phyloP scores from a whole-genome alignment of 2,113 vertebrate species.

The Coregonus clupeaformis region DNA sequence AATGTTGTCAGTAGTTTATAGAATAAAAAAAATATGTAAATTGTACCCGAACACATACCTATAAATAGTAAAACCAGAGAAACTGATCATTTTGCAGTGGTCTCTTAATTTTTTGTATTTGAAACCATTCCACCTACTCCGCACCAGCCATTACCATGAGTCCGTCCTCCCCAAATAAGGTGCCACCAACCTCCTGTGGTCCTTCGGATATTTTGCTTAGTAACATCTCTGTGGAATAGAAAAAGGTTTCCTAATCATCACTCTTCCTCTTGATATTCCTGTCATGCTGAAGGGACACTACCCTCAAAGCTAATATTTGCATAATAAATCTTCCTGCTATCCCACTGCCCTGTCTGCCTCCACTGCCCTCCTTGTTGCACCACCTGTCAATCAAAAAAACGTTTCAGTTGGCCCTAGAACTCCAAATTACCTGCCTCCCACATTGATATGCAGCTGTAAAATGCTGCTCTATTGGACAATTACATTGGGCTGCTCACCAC shows the following conservation, averaged over 20 bases:
- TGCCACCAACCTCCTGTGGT: no score
- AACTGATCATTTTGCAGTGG: no score
- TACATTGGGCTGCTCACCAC: conserved; percentile 14
- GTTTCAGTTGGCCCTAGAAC: conserved; percentile 5
- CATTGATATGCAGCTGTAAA: conserved; percentile 5
- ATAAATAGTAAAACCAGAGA: no score
- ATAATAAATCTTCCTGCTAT: conserved; percentile 22
- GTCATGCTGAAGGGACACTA: background rate
- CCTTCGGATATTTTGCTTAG: no score
- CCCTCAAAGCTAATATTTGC: background rate
- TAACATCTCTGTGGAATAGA: no score
- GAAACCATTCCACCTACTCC: no score
- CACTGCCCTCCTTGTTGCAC: background rate
- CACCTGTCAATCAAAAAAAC: conserved; percentile 14
- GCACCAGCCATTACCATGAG: no score
- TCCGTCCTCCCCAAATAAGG: no score
- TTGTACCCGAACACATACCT: no score
- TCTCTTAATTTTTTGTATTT: no score
- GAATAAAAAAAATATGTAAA: no score
- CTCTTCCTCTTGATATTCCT: background rate
- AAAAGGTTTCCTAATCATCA: conserved; percentile 9
- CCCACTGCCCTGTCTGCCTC: background rate
- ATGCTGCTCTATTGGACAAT: conserved; percentile 22
- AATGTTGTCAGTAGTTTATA: no score
- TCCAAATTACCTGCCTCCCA: conserved; percentile 7